Evolutionary conservation across 1,140 invertebrate species (phyloP), one percentile per base, ranked within the genome.

Genomic region (Papilio xuthus): DNA sequence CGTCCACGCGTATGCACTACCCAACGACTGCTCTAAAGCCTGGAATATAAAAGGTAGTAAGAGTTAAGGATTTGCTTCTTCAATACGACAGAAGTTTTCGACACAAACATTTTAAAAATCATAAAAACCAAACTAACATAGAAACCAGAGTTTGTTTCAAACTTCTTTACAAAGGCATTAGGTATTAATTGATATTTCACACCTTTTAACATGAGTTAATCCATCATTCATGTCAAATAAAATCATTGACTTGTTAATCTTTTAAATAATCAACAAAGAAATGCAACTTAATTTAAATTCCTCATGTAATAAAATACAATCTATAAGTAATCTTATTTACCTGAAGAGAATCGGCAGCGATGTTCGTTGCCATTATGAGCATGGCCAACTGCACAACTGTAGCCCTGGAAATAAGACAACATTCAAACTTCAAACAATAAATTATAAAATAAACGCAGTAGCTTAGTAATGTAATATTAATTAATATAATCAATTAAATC

Each of bases 1-100:
- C 44, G 95, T 95, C 95, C 95, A 96, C 0, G 88, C 88, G 73
- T 89, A 91, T 0, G 79, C 81, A 6, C 73, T 73, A 0, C 42
- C 44, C 23, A 44, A 28, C 18, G 81, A 37, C n/a, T 84, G 74
- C 32, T 84, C 85, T 28, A 80, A 13, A 32, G 70, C 76, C 86
- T 88, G 86, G 20, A 88, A 89, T 69, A 72, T 71, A 78, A 78
- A 23, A 56, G 23, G 41, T 23, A 67, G 26, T 42, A 37, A 26
- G 44, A 26, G 18, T 4, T 15, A 71, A 63, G 37, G n/a, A 74
- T 23, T 60, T 69, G 69, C 32, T 67, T 37, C 7, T 37, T 37
- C 7, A 37, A 7, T 6, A 37, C 32, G 32, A 37, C 32, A 4
- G 32, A 37, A 37, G 2, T 37, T 37, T 7, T 37, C 32, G 0